Conservation (phyloP, 2,888 invertebrate genomes). For the Perizoma affinitatum region DNA sequence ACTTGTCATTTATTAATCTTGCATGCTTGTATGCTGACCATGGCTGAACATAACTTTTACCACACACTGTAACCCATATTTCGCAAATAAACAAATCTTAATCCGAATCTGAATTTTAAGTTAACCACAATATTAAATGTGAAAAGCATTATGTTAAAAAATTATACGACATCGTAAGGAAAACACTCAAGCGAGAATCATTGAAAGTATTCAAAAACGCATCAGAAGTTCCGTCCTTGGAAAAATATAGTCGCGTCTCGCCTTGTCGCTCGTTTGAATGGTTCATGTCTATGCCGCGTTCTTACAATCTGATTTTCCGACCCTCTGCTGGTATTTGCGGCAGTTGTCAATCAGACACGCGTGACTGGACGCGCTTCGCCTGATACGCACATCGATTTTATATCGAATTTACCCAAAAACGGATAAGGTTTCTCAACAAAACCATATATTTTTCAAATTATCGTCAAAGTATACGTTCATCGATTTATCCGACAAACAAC, state of each 20-base stretch:
- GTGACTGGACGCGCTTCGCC: constrained; percentile 55
- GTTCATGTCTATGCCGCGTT: constrained; percentile 24
- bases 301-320: constrained; percentile 45
- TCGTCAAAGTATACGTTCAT: neutral
- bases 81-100: too few relatives aligned
- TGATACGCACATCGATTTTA: constrained; percentile 55
- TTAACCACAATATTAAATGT: neutral
- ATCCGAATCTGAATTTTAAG: too few relatives aligned
- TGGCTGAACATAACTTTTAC: too few relatives aligned
- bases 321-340: constrained; percentile 54
- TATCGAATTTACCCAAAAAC: constrained; percentile 62
- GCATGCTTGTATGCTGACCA: too few relatives aligned
- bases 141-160: constrained; percentile 6
- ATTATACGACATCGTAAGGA: constrained; percentile 11
- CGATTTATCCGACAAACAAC: neutral
- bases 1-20: too few relatives aligned
- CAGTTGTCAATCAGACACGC: constrained; percentile 73
- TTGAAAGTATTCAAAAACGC: constrained; percentile 36
- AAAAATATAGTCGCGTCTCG: constrained; percentile 29
- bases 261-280: constrained; percentile 30
- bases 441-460: constrained; percentile 7
- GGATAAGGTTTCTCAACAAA: constrained; percentile 48
- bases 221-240: constrained; percentile 32
- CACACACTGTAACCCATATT: too few relatives aligned
- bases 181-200: constrained; percentile 25